These are phyloP conservation scores for Mesochorus sp. DNA, from an alignment of 2,888 invertebrate species.

Conservation along the genomic window DNA sequence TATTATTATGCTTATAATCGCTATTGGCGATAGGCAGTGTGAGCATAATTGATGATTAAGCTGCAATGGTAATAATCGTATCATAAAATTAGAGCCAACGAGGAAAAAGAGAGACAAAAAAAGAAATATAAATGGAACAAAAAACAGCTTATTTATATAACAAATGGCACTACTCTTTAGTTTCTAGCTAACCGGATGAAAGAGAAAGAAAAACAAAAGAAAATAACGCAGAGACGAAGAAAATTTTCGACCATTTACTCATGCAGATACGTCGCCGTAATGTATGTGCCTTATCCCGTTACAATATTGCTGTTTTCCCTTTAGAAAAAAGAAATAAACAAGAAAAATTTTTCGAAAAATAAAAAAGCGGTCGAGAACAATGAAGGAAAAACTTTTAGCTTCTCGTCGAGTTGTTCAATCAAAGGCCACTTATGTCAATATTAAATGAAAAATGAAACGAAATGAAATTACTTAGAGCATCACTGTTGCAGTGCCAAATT, in stretches of 20 bases:
- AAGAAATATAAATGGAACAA: conserved; percentile 33
- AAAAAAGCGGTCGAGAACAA: not conserved
- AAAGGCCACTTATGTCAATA: conserved; percentile 55
- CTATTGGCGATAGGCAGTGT: conserved; percentile 38
- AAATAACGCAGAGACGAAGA: conserved; percentile 39
- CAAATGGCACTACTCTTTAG: conserved; percentile 64
- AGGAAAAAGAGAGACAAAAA: conserved; percentile 46
- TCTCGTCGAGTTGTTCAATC: conserved; percentile 25
- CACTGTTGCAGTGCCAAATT: conserved; percentile 66
- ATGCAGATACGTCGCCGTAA: conserved; percentile 66
- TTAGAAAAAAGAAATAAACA: conserved; percentile 35
- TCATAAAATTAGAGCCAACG: conserved; percentile 49
- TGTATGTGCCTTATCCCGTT: conserved; percentile 72
- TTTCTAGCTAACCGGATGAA: conserved; percentile 48
- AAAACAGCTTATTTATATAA: conserved; percentile 51
- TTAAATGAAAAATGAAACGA: conserved; percentile 20
- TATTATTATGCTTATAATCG: conserved; percentile 54
- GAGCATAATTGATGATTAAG: conserved; percentile 56
- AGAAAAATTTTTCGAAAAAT: not conserved
- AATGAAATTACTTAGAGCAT: conserved; percentile 50
- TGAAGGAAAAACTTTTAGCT: conserved; percentile 17
- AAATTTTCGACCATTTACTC: conserved; percentile 64
- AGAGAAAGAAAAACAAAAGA: conserved; percentile 48
- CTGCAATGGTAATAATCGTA: conserved; percentile 62
- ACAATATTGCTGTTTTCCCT: conserved; percentile 60